Percentiles rank a stretch among this genome's conserved stretches.
These are phyloP conservation scores for Napeogenes inachia DNA, from an alignment of 2,888 invertebrate species.

Conservation along the genomic window DNA sequence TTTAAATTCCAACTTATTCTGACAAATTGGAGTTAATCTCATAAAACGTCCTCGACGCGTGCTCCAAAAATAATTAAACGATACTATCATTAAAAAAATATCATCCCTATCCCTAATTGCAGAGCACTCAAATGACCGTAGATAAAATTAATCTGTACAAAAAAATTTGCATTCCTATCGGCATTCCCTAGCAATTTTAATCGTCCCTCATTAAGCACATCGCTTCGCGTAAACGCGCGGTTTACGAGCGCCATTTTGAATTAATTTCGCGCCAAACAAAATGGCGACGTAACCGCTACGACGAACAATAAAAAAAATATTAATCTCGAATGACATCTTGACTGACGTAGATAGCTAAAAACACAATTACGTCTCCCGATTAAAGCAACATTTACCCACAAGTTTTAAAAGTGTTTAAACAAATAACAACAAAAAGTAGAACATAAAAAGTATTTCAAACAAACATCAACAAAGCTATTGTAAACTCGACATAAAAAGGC, in stretches of 20 bases:
- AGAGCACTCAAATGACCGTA: constrained; percentile 23
- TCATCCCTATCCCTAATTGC: constrained; percentile 20
- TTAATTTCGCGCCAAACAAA: constrained; percentile 68
- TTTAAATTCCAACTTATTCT: constrained; percentile 11
- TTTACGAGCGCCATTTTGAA: constrained; percentile 68
- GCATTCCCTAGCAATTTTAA: constrained; percentile 64
- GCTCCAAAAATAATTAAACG: constrained; percentile 8
- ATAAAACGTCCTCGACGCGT: neutral
- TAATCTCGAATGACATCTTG: constrained; percentile 55
- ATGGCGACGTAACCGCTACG: constrained; percentile 48
- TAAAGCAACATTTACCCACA: constrained; percentile 3
- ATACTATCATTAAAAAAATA: constrained; percentile 18
- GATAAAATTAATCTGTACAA: constrained; percentile 33
- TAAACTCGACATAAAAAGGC: constrained; percentile 14
- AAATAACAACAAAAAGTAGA: constrained; percentile 5
- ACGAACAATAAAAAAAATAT: constrained; percentile 61
- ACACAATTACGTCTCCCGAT: constrained; percentile 12
- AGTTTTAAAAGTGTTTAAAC: constrained; percentile 5
- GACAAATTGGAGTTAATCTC: constrained; percentile 9
- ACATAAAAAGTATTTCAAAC: constrained; percentile 8
- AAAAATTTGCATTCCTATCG: constrained; percentile 58
- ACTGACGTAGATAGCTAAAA: constrained; percentile 32
- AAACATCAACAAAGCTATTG: constrained; percentile 18
- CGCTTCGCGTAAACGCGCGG: constrained; percentile 60
- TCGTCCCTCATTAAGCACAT: constrained; percentile 70